Base-by-base conservation (phyloP, 1,140 invertebrate genomes). In the Drosophila teissieri region DNA sequence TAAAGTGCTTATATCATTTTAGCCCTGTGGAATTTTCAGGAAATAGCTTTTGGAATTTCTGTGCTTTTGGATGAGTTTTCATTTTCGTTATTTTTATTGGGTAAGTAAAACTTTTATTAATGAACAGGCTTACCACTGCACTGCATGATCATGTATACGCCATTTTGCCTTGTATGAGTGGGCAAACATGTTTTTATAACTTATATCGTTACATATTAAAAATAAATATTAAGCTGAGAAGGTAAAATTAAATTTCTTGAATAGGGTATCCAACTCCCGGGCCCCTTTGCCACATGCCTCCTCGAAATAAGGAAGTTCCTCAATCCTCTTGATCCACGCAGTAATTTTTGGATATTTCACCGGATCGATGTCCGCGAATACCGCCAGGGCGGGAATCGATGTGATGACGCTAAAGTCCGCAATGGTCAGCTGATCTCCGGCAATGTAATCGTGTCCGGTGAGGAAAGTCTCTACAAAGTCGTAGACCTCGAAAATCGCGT, bases 341-440 rank as follows among this genome's bases (percentile, higher is more conserved):
- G 34, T 42, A 4, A 80, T 52, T 31, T 78, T 90, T 0, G 64
- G 39, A 64, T 80, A 92, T 55, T 90, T 92, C 22, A 44, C 10
- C 1, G 53, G 34, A 62, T 92, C 83, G 14, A 92, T 65, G 1
- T 82, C 77, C 17, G 90, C 85, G 37, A 75, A 78, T 14, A 51
- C 68, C 72, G 80, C 27, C 76, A 92, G 31, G 61, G 92, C 80
- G 15, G 74, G 80, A 8, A 93, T 78, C 4, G 91, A 82, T 4
- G 92, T 75, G 68, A 92, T 45, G 40, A 93, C 34, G 80, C 93
- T 90, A 24, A 94, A 92, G 78, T 94, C 95, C 22, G 95, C 95
- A 45, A 95, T 93, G 2, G 95, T 95, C 45, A 95, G 72, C 6
- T 92, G 69, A 44, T 93, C 88, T 2, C 94, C 93, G 19, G 92